Percentiles rank a stretch among this genome's conserved stretches.
Conservation (phyloP, 1,140 invertebrate species). For the Panulirus ornatus region DNA sequence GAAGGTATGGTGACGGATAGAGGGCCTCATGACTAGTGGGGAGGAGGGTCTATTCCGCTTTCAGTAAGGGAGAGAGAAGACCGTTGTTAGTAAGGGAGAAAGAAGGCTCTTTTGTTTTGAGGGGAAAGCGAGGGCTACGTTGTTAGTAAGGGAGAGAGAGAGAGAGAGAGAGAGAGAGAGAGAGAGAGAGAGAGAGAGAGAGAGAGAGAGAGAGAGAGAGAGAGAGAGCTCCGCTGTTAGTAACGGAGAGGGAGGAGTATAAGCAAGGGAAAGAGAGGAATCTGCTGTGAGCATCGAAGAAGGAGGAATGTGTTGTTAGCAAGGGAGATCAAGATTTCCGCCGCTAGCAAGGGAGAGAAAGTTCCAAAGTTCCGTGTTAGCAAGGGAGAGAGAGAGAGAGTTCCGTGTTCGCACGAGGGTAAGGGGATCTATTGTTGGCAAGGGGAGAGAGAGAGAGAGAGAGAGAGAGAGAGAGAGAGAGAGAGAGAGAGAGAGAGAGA, state of each 20-base stretch:
- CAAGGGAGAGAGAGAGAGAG: background rate
- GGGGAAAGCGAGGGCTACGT: too few species aligned
- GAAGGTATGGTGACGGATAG: too few species aligned
- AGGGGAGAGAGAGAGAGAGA: background rate
- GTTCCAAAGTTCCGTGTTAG: too few species aligned
- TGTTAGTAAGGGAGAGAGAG: background rate
- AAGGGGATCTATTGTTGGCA: too few species aligned
- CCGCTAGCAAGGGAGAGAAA: background rate
- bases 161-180: constrained; percentile 24
- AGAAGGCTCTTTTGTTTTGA: too few species aligned
- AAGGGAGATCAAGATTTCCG: too few species aligned
- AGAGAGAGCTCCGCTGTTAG: background rate
- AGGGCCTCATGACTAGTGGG: too few species aligned
- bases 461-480: background rate
- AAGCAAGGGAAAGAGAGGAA: too few species aligned
- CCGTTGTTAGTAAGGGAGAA: background rate
- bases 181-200: constrained; percentile 17
- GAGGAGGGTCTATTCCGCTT: too few species aligned
- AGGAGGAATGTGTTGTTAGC: too few species aligned
- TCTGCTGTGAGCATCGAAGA: too few species aligned
- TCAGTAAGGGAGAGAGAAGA: background rate
- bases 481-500: background rate
- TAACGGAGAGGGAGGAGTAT: background rate
- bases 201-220: background rate
- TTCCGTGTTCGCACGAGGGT: too few species aligned